Conservation (phyloP, 2,113 vertebrate genomes). For the Saimiri boliviensis region DNA sequence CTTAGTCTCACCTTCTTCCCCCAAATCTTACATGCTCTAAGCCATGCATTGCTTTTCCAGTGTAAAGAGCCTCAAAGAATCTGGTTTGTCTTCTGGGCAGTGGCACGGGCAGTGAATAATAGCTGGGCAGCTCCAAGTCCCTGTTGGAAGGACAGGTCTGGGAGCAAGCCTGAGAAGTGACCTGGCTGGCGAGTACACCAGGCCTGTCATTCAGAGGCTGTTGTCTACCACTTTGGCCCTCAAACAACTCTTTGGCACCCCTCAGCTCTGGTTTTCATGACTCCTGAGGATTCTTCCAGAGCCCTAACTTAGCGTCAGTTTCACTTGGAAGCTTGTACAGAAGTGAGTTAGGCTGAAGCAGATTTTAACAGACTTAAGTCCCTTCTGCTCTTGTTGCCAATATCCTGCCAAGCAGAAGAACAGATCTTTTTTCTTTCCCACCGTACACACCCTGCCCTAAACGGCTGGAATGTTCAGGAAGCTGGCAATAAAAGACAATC, state of each 20-base stretch:
- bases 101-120: background rate
- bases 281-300: background rate
- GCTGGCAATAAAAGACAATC: background rate
- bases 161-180: background rate
- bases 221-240: background rate
- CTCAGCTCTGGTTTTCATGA: background rate
- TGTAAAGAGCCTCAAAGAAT: background rate
- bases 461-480: background rate
- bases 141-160: background rate
- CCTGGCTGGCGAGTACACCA: background rate
- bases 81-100: background rate
- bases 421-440: background rate
- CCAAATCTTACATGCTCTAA: background rate
- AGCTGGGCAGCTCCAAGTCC: background rate
- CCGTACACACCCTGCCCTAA: background rate
- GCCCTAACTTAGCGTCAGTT: background rate
- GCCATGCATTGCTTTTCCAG: background rate
- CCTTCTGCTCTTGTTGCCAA: background rate
- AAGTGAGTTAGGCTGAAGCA: background rate
- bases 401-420: background rate
- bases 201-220: background rate
- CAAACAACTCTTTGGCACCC: background rate
- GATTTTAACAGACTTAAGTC: background rate
- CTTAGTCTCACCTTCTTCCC: background rate
- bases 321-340: background rate